Base-by-base conservation (phyloP, 2,113 vertebrate genomes). In the Laticauda colubrina region DNA sequence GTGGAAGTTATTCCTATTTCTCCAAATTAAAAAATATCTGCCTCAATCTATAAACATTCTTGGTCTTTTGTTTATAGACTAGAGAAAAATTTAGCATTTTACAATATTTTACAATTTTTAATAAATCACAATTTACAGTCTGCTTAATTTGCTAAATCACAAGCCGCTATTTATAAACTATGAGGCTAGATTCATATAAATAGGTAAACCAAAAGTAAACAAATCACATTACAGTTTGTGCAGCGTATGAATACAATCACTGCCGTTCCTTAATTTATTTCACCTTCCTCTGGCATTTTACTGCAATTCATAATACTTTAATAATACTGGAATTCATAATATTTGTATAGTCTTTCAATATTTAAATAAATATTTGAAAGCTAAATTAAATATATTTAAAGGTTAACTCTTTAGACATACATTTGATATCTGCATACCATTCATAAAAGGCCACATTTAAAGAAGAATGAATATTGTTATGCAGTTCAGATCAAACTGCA, bases 401-500 rank as follows among this genome's bases (percentile, higher is more conserved):
- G 75, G 34, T 43, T 43, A 81, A 81, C 64, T 91, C 57, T 90
- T 34, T 55, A 81, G 29, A 81, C 10, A 39, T n/a, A 39, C 34
- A 39, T 39, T 39, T 39, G 34, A 39, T 5, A 89, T 23, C n/a
- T 39, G 15, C 69, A 48, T 81, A 94, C 24, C 61, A 93, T 21
- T 91, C 90, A 93, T 64, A 90, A 94, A 96, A 90, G 56, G 94
- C 55, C 14, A 24, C 53, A 45, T 26, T 26, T 93, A 94, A 92
- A 91, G 91, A 94, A 86, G 90, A 92, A 95, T 91, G 54, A 61
- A 8, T 89, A 55, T 24, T 18, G 87, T 57, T 93, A 91, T 92
- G 92, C 90, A 93, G 43, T 85, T 93, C 96, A 89, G 90, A 94
- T 93, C 91, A 92, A 93, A 88, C 88, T 94, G 91, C 90, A 94